phyloP scores from a whole-genome alignment of 1,140 invertebrate genomes.

The Cotesia typhae region DNA sequence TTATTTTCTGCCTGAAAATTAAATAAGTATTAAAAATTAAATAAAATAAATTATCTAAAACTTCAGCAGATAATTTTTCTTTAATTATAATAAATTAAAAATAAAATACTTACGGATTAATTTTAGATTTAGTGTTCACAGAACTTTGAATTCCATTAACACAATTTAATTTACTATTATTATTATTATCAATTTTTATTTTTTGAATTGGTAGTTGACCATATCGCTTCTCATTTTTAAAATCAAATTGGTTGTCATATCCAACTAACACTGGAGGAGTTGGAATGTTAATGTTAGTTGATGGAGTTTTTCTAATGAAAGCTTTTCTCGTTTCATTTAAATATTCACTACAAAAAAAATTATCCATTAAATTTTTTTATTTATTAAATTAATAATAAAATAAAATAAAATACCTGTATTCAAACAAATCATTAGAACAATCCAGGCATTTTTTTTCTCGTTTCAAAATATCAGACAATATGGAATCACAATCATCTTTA shows the following conservation, averaged over 20 bases:
- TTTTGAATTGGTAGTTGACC: conserved; percentile 9
- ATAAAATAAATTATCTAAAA: no score
- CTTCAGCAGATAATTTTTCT: no score
- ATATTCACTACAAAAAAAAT: conserved; percentile 21
- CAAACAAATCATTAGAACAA: conserved; percentile 11
- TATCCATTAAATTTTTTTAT: not conserved
- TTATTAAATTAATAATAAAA: conserved; percentile 6
- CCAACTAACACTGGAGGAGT: conserved; percentile 4
- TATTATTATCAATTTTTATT: not conserved
- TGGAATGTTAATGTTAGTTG: not conserved
- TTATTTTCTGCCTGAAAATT: no score
- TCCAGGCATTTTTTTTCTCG: conserved; percentile 2
- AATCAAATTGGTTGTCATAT: conserved; percentile 31
- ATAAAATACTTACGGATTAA: not conserved
- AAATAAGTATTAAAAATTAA: no score
- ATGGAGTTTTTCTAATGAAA: not conserved
- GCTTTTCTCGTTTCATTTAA: conserved; percentile 11
- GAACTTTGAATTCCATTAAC: not conserved
- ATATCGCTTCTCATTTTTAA: conserved; percentile 18
- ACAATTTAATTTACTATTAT: not conserved
- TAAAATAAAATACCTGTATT: conserved; percentile 12
- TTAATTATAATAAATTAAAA: not conserved
- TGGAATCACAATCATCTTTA: not conserved
- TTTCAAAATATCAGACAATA: not conserved
- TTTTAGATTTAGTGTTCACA: not conserved